Conservation (phyloP, 2,113 vertebrate genomes). For the Cinclus cinclus region DNA sequence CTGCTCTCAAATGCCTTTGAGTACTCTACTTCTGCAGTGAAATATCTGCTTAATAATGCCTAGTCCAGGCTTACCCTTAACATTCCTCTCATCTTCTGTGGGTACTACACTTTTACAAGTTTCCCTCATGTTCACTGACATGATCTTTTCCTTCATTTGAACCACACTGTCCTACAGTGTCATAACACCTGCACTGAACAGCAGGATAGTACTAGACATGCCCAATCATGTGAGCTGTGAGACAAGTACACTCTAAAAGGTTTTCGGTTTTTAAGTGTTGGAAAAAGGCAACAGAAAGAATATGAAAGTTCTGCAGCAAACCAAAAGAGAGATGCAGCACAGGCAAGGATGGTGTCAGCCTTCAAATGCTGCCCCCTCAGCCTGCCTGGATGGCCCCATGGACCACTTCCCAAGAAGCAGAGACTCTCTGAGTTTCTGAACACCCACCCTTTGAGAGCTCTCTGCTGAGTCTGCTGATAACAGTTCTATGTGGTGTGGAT, state of each 20-base stretch:
- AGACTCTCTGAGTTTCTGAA: neutral
- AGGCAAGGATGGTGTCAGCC: neutral
- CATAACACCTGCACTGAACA: neutral
- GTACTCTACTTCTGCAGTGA: neutral
- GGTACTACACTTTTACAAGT: neutral
- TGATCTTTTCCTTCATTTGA: neutral
- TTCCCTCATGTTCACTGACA: neutral
- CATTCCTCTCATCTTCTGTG: neutral
- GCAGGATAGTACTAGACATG: no score
- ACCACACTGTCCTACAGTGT: neutral
- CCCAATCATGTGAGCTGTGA: neutral
- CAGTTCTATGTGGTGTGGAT: accelerated
- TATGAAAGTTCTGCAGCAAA: neutral
- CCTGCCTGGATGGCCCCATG: neutral
- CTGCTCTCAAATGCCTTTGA: neutral
- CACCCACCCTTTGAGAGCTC: neutral
- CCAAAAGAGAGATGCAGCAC: neutral
- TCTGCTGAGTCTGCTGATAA: neutral
- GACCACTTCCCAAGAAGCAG: neutral
- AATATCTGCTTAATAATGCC: neutral
- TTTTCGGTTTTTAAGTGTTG: neutral
- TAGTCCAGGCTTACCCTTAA: neutral
- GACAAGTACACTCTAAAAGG: neutral
- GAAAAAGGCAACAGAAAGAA: neutral
- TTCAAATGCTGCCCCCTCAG: neutral